phyloP scores from a whole-genome alignment of 2,888 invertebrate species.

The Timema podura region DNA sequence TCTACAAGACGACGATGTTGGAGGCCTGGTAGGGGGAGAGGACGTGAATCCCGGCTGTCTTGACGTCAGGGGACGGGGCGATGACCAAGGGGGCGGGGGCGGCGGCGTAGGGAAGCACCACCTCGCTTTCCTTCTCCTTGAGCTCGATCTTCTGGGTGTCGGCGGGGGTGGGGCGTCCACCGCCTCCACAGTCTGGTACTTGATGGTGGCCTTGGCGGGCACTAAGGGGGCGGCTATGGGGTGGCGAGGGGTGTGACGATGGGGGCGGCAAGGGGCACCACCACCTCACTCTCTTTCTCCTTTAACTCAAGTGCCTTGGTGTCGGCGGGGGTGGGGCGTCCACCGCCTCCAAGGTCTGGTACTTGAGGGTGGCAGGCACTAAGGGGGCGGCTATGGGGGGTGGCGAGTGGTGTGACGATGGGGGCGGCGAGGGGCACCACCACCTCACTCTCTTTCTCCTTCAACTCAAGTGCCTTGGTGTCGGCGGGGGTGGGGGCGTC shows the following conservation, averaged over 20 bases:
- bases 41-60: no score
- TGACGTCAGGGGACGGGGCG: neutral
- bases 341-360: neutral
- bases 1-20: no score
- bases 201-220: neutral
- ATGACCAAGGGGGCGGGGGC: neutral
- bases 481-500: slow-evolving; percentile 33
- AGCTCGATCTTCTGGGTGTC: slow-evolving; percentile 24
- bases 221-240: slow-evolving; percentile 5
- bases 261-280: slow-evolving; percentile 5
- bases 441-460: slow-evolving; percentile 20
- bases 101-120: slow-evolving; percentile 1
- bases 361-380: neutral
- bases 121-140: slow-evolving; percentile 24
- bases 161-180: slow-evolving; percentile 12
- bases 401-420: neutral
- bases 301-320: slow-evolving; percentile 22
- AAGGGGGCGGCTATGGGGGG: slow-evolving; percentile 7
- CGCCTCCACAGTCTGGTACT: neutral
- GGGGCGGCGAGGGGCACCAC: slow-evolving; percentile 5
- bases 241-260: neutral
- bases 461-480: slow-evolving; percentile 22
- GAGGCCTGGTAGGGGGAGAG: no score
- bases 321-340: slow-evolving; percentile 29
- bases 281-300: slow-evolving; percentile 19